Base-by-base conservation (phyloP, 1,140 invertebrate genomes). In the Aphelenchoides besseyi region DNA sequence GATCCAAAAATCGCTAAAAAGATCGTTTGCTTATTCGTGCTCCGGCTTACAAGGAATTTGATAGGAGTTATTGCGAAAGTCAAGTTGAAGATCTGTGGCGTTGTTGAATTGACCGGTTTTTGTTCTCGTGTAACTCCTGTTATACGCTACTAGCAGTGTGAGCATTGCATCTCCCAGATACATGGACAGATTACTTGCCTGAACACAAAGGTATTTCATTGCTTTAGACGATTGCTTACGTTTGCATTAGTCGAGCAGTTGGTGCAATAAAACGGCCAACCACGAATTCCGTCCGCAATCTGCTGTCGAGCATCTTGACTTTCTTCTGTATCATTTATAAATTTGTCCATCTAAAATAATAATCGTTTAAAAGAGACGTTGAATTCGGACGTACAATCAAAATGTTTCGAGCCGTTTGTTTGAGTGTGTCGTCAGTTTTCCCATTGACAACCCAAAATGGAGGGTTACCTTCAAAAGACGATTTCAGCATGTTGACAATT, bases 241-340 rank as follows among this genome's bases (percentile, higher is more conserved):
- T 48, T 48, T 59, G 26, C 5, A 18, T 59, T 59, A 5, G 5
- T 59, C n/a, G 69, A 74, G n/a, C 66, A 77, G 33, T 59, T 28
- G 64, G 55, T 70, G 52, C 73, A 74, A 30, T 78, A 74, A 35
- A 77, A 74, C 1, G 73, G 73, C 68, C 74, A 74, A 29, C 73
- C 68, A 33, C 55, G 12, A 26, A 74, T 77, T n/a, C 41, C 33
- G 30, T 73, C 28, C n/a, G 32, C n/a, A 1, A 74, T 54, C 26
- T 73, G n/a, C 23, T 30, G 28, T 29, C 30, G 23, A 28, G 71
- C 29, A 28, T 35, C n/a, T 2, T 2, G 26, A 5, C 2, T 33
- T n/a, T 18, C 12, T 26, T 71, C 41, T 30, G 18, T 72, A 28
- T 53, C 68, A 53, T 71, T 52, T n/a, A 33, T 28, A 12, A 41